Percentiles rank a stretch among this genome's conserved stretches.
Conservation (phyloP, 2,888 invertebrate genomes). For the Rhingia campestris region DNA sequence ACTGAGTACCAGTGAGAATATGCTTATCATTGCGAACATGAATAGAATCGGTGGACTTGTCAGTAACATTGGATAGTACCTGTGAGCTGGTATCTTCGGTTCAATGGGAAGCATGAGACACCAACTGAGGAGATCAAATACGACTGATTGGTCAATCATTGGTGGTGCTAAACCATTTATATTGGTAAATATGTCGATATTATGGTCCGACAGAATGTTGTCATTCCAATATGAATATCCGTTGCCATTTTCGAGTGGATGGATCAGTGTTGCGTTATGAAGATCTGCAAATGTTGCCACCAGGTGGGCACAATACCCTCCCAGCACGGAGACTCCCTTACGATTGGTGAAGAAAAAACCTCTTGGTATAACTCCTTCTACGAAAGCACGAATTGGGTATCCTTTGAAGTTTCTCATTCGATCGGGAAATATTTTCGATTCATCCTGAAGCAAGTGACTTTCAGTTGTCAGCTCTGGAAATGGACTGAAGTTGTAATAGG, state of each 20-base stretch:
- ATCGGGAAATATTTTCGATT: conserved; percentile 1
- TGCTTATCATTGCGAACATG: conserved; percentile 5
- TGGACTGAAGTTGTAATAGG: conserved; percentile 6
- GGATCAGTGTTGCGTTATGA: conserved; percentile 14
- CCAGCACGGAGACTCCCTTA: not conserved
- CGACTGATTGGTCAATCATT: not conserved
- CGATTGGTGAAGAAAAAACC: conserved; percentile 26
- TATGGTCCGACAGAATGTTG: not conserved
- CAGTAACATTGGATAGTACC: conserved; percentile 23
- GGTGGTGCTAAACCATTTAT: not conserved
- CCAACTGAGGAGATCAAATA: not conserved
- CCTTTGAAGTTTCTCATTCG: conserved; percentile 4
- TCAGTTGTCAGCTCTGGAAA: conserved; percentile 2
- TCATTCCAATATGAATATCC: not conserved
- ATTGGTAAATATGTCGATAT: conserved; percentile 3
- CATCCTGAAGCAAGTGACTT: not conserved
- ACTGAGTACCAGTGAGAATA: conserved; percentile 14
- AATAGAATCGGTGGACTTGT: conserved; percentile 8
- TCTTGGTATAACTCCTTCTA: conserved; percentile 3
- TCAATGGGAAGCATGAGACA: conserved; percentile 36
- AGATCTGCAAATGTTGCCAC: conserved; percentile 1
- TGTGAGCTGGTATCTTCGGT: not conserved
- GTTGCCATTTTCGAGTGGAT: not conserved
- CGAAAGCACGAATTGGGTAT: conserved; percentile 3
- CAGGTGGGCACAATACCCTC: conserved; percentile 13